A percentile compares a stretch with the other conserved stretches of the same genome.
These are phyloP conservation scores for Pristionchus fissidentatus DNA, from an alignment of 2,888 invertebrate genomes.

Conservation along the genomic window DNA sequence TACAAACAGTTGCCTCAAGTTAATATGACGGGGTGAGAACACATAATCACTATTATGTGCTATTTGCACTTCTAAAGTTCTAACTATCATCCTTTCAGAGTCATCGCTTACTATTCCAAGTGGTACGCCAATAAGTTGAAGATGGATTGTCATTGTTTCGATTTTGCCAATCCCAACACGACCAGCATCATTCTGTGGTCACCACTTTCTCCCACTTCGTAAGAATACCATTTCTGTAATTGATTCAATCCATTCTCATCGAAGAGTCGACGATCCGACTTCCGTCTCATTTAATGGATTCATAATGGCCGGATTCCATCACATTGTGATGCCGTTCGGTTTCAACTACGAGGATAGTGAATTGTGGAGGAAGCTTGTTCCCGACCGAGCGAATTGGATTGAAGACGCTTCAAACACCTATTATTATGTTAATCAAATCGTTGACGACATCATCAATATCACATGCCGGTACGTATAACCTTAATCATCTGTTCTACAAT, in stretches of 20 bases:
- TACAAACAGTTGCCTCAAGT: background rate
- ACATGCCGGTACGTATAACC: slow-evolving; percentile 35
- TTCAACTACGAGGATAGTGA: slow-evolving; percentile 13
- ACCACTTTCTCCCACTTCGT: background rate
- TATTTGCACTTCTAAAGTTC: too few relatives aligned
- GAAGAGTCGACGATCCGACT: too few relatives aligned
- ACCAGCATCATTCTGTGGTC: background rate
- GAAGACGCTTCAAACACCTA: background rate
- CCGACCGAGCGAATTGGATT: background rate
- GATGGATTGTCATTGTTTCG: slow-evolving; percentile 31
- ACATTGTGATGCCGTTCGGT: slow-evolving; percentile 37
- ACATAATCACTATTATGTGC: too few relatives aligned
- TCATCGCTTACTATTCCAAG: background rate
- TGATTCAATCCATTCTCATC: too few relatives aligned
- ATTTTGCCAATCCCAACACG: background rate
- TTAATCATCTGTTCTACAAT: too few relatives aligned
- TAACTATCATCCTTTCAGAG: background rate
- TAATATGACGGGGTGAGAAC: background rate
- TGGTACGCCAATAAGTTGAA: background rate
- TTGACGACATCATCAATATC: slow-evolving; percentile 1
- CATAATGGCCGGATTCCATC: background rate
- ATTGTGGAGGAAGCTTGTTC: background rate
- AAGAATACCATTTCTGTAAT: too few relatives aligned
- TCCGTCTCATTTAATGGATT: background rate
- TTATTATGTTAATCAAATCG: background rate